These are phyloP conservation scores for Phalloptychus januarius DNA, from an alignment of 2,797 vertebrate genomes.

Conservation along the genomic window DNA sequence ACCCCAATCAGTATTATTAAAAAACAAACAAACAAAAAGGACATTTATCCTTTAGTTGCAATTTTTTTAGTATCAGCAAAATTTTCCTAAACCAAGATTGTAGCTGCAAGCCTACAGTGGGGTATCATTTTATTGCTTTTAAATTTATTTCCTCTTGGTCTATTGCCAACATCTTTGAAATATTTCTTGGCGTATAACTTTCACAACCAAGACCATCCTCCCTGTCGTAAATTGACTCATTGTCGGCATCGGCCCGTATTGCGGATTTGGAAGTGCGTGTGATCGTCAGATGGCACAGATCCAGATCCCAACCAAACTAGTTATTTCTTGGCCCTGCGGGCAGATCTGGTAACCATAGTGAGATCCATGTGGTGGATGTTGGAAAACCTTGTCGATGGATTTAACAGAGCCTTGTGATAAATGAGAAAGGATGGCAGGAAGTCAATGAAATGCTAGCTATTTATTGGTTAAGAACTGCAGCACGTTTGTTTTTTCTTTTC, in stretches of 20 bases:
- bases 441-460: slow-evolving; percentile 11
- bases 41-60: not conserved
- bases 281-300: slow-evolving; percentile 62
- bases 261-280: slow-evolving; percentile 40
- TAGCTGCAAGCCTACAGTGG: not conserved
- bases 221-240: slow-evolving; percentile 29
- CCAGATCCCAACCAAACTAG: slow-evolving; percentile 54
- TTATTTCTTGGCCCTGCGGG: slow-evolving; percentile 40
- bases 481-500: not conserved
- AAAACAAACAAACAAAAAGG: not conserved
- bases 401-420: slow-evolving; percentile 7
- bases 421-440: not conserved
- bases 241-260: slow-evolving; percentile 16
- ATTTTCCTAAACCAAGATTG: not conserved
- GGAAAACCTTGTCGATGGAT: slow-evolving; percentile 22
- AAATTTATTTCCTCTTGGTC: slow-evolving; percentile 13
- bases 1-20: not conserved
- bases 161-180: slow-evolving; percentile 10
- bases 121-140: not conserved
- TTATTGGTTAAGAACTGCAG: slow-evolving; percentile 4
- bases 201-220: slow-evolving; percentile 27
- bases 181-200: slow-evolving; percentile 18
- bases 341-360: slow-evolving; percentile 19
- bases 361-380: slow-evolving; percentile 26
- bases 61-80: not conserved